Conservation (phyloP, 2,797 vertebrate species). For the Platyrinchus mystaceus region DNA sequence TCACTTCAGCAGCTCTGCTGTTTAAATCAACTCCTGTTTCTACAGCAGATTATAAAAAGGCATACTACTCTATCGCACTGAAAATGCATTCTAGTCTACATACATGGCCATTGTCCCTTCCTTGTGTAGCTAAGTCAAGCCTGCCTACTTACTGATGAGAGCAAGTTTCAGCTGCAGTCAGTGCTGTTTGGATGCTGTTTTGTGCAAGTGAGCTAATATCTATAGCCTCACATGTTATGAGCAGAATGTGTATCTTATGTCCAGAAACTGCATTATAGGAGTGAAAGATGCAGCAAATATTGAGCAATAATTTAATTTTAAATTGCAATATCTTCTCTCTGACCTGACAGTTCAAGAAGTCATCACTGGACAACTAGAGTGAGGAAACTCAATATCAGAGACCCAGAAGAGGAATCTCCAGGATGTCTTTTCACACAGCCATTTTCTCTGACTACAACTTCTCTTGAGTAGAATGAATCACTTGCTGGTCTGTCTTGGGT, state of each 20-base stretch:
- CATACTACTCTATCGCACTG: neutral
- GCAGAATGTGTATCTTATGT: neutral
- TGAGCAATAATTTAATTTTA: neutral
- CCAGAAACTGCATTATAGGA: neutral
- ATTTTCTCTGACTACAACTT: neutral
- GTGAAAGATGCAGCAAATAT: neutral
- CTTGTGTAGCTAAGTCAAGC: neutral
- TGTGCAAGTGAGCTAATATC: neutral
- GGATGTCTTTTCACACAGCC: neutral
- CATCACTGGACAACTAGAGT: neutral
- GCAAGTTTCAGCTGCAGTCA: slow-evolving; percentile 1
- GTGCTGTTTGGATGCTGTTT: neutral
- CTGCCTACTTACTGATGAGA: neutral
- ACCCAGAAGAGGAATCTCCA: neutral
- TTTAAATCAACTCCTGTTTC: neutral
- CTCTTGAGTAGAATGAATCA: slow-evolving; percentile 5
- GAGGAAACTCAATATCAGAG: neutral
- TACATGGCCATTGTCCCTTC: neutral
- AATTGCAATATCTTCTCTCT: neutral
- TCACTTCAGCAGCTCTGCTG: neutral
- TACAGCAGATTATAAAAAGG: neutral
- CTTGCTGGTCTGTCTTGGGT: slow-evolving; percentile 18
- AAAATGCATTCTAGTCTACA: neutral
- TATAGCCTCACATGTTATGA: neutral
- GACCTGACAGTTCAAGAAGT: neutral